phyloP scores from a whole-genome alignment of 2,888 invertebrate genomes.

The Ormyrus labotus region DNA sequence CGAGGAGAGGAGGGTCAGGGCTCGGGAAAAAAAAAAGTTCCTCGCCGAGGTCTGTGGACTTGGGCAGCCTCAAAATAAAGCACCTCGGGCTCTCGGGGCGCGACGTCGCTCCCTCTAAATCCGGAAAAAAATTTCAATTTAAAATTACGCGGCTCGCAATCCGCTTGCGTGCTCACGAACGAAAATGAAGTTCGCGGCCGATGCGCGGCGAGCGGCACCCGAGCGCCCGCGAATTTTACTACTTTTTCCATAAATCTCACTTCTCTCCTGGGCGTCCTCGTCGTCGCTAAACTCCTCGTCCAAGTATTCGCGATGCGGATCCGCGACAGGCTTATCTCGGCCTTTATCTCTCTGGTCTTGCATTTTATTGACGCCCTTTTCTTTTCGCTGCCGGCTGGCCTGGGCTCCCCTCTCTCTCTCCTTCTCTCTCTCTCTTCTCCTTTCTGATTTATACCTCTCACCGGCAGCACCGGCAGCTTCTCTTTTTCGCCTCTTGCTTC shows the following conservation, averaged over 20 bases:
- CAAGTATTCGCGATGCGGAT: conserved; percentile 71
- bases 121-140: conserved; percentile 51
- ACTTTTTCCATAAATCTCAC: conserved; percentile 65
- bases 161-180: conserved; percentile 41
- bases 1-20: neutral
- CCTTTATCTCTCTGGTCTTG: conserved; percentile 67
- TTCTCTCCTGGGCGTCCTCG: conserved; percentile 60
- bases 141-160: conserved; percentile 49
- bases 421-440: neutral
- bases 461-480: conserved; percentile 27
- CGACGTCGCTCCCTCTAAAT: conserved; percentile 6
- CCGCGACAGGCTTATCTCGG: conserved; percentile 65
- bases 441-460: conserved; percentile 52
- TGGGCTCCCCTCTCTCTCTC: conserved; percentile 1
- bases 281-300: conserved; percentile 72
- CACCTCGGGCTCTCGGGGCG: neutral
- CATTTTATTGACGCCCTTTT: conserved; percentile 70
- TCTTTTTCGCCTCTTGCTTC: conserved; percentile 37
- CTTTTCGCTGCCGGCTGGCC: conserved; percentile 7
- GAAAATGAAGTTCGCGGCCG: conserved; percentile 46
- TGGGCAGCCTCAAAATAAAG: conserved; percentile 4
- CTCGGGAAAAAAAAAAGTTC: neutral
- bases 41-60: too few species aligned
- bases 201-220: conserved; percentile 13
- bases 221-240: conserved; percentile 31